phyloP scores from a whole-genome alignment of 2,888 invertebrate genomes.

The Pachydiplax longipennis region DNA sequence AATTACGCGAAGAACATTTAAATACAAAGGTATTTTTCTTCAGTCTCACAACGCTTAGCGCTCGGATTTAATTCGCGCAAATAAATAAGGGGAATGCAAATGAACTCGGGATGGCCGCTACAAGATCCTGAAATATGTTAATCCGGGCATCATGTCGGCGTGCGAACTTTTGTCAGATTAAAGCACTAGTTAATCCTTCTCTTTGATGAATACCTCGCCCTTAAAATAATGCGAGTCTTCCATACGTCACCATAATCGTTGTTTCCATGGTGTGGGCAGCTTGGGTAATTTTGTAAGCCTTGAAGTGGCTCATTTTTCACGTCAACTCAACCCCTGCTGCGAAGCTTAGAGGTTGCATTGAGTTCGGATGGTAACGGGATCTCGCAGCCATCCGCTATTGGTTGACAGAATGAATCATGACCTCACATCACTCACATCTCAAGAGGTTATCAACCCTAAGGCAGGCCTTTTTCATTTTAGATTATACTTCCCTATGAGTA shows the following conservation, averaged over 20 bases:
- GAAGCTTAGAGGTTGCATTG: conserved; percentile 25
- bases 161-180: conserved; percentile 41
- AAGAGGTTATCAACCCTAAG: conserved; percentile 16
- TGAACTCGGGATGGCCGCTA: not conserved
- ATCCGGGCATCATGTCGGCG: conserved; percentile 39
- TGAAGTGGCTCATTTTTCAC: conserved; percentile 41
- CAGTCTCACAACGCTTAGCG: not conserved
- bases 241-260: conserved; percentile 37
- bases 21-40: conserved; percentile 34
- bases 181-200: conserved; percentile 28
- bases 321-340: conserved; percentile 16
- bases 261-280: conserved; percentile 30
- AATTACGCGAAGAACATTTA: conserved; percentile 14
- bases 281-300: conserved; percentile 32
- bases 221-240: conserved; percentile 26
- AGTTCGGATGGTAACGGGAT: not conserved
- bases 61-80: conserved; percentile 30
- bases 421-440: not conserved
- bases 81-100: conserved; percentile 32
- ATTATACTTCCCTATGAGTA: not conserved
- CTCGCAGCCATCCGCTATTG: conserved; percentile 4
- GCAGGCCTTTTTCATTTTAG: not conserved
- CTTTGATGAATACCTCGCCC: conserved; percentile 28
- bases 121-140: conserved; percentile 33
- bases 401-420: conserved; percentile 25